phyloP scores from a whole-genome alignment of 64 coral and sea anemone species.

The Orbicella faveolata region DNA sequence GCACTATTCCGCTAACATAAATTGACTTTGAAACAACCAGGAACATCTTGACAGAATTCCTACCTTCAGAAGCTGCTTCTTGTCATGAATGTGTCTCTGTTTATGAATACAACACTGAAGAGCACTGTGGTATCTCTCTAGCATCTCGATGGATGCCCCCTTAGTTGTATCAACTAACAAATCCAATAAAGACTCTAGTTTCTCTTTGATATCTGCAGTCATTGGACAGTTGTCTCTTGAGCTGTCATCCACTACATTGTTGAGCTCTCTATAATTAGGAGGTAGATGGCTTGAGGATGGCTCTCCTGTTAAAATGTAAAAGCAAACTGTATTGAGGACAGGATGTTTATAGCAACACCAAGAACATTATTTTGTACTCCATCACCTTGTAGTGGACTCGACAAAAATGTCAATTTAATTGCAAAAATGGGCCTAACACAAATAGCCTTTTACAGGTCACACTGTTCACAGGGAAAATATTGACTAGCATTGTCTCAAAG shows the following conservation, averaged over 20 bases:
- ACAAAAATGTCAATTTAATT: too few relatives aligned
- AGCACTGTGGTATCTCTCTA: slow-evolving; percentile 73
- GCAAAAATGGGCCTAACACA: too few relatives aligned
- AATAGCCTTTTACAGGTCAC: too few relatives aligned
- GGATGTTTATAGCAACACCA: neutral
- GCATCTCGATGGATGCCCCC: slow-evolving; percentile 48
- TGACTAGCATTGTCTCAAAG: too few relatives aligned
- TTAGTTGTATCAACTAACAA: slow-evolving; percentile 65
- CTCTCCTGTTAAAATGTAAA: neutral
- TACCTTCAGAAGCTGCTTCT: slow-evolving; percentile 76
- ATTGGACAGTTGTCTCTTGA: neutral
- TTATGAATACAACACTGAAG: slow-evolving; percentile 75
- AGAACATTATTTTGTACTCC: neutral
- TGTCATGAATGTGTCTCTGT: slow-evolving; percentile 64
- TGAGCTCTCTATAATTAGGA: neutral
- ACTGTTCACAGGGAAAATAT: too few relatives aligned
- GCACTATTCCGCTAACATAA: too few relatives aligned
- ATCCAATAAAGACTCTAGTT: slow-evolving; percentile 58
- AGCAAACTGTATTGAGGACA: neutral
- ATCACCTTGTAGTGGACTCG: neutral
- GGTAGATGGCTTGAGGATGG: neutral
- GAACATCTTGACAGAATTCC: neutral
- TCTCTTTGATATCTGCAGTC: slow-evolving; percentile 9
- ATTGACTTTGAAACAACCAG: neutral
- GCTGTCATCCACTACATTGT: neutral